These are phyloP conservation scores for Sarcophaga rosellei DNA, from an alignment of 2,888 invertebrate genomes.

Conservation along the genomic window DNA sequence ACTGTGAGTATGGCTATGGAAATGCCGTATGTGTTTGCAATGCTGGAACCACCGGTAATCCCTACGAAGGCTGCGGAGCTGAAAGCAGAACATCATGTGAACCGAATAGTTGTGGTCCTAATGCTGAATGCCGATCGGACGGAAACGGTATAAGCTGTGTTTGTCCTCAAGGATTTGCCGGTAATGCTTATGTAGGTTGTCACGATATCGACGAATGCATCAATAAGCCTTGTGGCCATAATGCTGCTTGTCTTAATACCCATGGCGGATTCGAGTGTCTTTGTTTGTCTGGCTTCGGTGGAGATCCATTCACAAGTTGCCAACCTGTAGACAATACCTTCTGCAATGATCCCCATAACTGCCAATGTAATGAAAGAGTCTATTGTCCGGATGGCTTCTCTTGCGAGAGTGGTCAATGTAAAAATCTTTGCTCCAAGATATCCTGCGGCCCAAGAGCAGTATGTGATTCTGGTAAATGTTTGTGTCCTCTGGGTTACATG, in stretches of 20 bases:
- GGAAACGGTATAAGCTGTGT: constrained; percentile 89
- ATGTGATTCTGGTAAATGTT: constrained; percentile 90
- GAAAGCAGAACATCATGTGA: constrained; percentile 88
- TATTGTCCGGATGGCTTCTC: constrained; percentile 90
- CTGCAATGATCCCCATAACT: constrained; percentile 87
- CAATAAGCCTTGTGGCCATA: constrained; percentile 89
- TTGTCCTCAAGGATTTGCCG: constrained; percentile 91
- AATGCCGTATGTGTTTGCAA: constrained; percentile 91
- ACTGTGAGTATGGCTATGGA: constrained; percentile 90
- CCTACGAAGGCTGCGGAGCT: constrained; percentile 90
- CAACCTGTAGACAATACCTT: constrained; percentile 86
- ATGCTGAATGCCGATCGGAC: constrained; percentile 90
- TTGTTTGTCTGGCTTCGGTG: constrained; percentile 91
- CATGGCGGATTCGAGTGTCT: constrained; percentile 94
- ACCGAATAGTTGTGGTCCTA: constrained; percentile 87
- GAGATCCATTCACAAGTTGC: constrained; percentile 93
- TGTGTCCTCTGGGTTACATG: constrained; percentile 89
- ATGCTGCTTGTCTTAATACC: constrained; percentile 94
- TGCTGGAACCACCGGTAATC: constrained; percentile 92
- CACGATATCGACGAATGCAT: constrained; percentile 92
- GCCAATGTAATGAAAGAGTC: constrained; percentile 87
- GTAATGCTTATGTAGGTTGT: constrained; percentile 93
- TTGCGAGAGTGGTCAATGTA: constrained; percentile 88
- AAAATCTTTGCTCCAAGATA: constrained; percentile 88
- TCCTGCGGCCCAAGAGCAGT: constrained; percentile 91